phyloP scores from a whole-genome alignment of 2,888 invertebrate genomes.

The Ferrisia virgata region DNA sequence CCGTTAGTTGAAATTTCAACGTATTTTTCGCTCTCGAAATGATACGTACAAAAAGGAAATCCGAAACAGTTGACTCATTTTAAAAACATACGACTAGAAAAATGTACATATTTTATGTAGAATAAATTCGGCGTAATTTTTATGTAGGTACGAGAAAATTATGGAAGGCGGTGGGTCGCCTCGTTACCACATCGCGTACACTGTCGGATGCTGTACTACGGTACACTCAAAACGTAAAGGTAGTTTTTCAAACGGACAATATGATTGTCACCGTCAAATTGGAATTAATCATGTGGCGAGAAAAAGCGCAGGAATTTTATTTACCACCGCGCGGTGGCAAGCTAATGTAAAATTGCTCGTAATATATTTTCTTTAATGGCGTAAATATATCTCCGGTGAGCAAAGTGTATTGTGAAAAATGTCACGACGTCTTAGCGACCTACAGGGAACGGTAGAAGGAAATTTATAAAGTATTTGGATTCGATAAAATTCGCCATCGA shows the following conservation, averaged over 20 bases:
- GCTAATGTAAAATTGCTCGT: constrained; percentile 1
- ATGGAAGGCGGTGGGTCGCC: no score
- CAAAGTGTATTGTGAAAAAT: constrained; percentile 28
- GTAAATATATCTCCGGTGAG: constrained; percentile 12
- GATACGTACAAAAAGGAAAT: no score
- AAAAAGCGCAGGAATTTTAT: constrained; percentile 7
- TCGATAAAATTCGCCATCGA: constrained; percentile 14
- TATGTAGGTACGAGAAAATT: no score
- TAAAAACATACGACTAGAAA: no score
- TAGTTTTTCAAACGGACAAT: constrained; percentile 20
- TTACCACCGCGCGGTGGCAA: constrained; percentile 11
- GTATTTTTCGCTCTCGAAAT: no score
- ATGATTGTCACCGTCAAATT: constrained; percentile 12
- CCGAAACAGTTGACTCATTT: no score
- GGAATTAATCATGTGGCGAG: constrained; percentile 16
- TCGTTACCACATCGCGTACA: no score
- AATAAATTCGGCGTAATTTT: no score
- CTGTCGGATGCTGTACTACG: no score
- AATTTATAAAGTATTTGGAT: constrained; percentile 20
- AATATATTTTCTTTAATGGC: constrained; percentile 23
- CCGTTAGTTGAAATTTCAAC: no score
- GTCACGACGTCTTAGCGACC: constrained; percentile 14
- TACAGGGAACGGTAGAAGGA: neutral
- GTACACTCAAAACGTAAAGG: neutral
- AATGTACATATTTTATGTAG: no score